A percentile compares a stretch with the other conserved stretches of the same genome.
phyloP scores from a whole-genome alignment of 2,113 vertebrate genomes.

The Oreochromis aureus region DNA sequence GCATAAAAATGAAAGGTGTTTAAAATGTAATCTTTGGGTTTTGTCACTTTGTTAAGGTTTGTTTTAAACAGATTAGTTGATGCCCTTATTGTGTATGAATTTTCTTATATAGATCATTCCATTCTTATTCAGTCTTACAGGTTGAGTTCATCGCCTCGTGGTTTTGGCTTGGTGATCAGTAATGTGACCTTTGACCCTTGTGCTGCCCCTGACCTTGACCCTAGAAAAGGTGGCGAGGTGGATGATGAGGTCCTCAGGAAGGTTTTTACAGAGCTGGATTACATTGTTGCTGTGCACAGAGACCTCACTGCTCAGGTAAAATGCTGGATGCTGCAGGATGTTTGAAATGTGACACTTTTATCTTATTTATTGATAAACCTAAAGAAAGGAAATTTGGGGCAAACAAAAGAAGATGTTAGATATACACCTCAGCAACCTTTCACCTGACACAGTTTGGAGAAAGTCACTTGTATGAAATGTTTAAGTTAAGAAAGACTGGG shows the following conservation, averaged over 20 bases:
- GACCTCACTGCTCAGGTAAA: slow-evolving; percentile 84
- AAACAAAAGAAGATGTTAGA: background rate
- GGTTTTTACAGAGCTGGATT: slow-evolving; percentile 86
- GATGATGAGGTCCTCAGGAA: slow-evolving; percentile 80
- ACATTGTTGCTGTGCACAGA: slow-evolving; percentile 69
- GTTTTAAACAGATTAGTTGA: background rate
- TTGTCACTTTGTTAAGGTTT: background rate
- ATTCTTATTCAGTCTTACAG: slow-evolving; percentile 78
- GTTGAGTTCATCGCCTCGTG: slow-evolving; percentile 82
- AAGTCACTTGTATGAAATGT: background rate
- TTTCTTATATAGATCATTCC: background rate
- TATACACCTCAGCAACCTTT: background rate
- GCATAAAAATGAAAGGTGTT: background rate
- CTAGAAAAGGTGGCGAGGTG: slow-evolving; percentile 87
- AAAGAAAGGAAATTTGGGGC: background rate
- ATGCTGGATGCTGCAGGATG: background rate
- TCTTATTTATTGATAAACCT: background rate
- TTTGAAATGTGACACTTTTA: background rate
- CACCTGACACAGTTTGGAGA: background rate
- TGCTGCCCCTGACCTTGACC: slow-evolving; percentile 78
- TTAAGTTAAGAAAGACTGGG: background rate
- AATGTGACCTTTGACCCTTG: slow-evolving; percentile 80
- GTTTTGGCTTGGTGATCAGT: slow-evolving; percentile 88
- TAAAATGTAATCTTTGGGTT: background rate
- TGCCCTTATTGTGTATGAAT: background rate